Conservation (phyloP, 2,888 invertebrate species). For the Endomychus coccineus region DNA sequence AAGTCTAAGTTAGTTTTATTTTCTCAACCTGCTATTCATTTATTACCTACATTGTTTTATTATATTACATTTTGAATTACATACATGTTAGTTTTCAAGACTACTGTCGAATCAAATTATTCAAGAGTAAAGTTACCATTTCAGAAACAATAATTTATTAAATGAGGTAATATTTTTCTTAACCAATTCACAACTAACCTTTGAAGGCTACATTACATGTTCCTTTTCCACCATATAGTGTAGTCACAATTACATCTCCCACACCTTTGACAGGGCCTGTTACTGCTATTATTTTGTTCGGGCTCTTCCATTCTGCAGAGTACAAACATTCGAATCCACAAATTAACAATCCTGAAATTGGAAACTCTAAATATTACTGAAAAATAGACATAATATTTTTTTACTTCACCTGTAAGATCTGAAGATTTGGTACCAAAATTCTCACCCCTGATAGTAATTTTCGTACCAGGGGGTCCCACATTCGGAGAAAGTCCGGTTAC, state of each 20-base stretch:
- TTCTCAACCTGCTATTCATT: no score
- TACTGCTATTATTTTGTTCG: constrained; percentile 93
- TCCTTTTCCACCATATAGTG: constrained; percentile 78
- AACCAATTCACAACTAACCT: constrained; percentile 44
- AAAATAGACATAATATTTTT: no score
- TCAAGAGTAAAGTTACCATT: no score
- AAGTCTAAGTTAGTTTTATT: no score
- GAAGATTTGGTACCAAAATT: constrained; percentile 78
- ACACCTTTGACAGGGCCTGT: constrained; percentile 87
- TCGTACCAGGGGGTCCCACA: constrained; percentile 95
- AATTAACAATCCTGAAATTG: constrained; percentile 75
- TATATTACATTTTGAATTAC: no score
- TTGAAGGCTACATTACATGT: constrained; percentile 84
- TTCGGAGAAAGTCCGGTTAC: constrained; percentile 98
- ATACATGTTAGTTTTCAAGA: no score
- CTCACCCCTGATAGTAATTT: constrained; percentile 92
- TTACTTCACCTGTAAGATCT: constrained; percentile 69
- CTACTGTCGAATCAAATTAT: no score
- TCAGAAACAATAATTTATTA: not conserved
- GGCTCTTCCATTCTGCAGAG: constrained; percentile 96
- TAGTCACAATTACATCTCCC: constrained; percentile 87
- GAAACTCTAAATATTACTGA: not conserved
- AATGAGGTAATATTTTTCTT: not conserved
- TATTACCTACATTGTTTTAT: no score
- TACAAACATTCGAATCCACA: constrained; percentile 93